A percentile compares a stretch with the other conserved stretches of the same genome.
phyloP scores from a whole-genome alignment of 1,140 invertebrate species.

The Heliconius congener region DNA sequence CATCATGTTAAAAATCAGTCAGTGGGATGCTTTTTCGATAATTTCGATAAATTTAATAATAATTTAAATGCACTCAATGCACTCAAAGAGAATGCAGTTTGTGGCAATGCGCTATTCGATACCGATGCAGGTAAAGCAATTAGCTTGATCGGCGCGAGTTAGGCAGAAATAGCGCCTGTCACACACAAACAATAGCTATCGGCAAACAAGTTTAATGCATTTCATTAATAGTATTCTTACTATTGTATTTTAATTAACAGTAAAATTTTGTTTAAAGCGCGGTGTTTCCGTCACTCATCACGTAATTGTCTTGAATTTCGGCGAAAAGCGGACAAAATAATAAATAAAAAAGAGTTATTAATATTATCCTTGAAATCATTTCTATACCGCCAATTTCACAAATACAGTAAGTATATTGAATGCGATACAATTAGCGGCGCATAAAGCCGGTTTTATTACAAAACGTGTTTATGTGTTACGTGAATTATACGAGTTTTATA shows the following conservation, averaged over 20 bases:
- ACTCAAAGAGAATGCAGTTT: background rate
- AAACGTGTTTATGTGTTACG: background rate
- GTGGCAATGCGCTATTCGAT: background rate
- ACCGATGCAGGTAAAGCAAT: slow-evolving; percentile 7
- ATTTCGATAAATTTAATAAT: too few relatives aligned
- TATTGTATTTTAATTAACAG: too few relatives aligned
- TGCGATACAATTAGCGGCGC: background rate
- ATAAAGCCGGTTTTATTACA: background rate
- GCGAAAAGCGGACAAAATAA: too few relatives aligned
- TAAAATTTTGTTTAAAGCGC: too few relatives aligned
- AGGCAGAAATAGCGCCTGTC: background rate
- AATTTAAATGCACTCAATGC: too few relatives aligned
- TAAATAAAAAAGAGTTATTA: too few relatives aligned
- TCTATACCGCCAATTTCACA: too few relatives aligned
- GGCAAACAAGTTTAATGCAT: background rate
- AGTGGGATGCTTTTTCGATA: too few relatives aligned
- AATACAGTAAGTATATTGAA: background rate
- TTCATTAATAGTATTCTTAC: background rate
- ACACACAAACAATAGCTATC: background rate
- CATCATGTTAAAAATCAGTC: too few relatives aligned
- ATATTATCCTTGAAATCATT: too few relatives aligned
- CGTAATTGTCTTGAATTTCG: too few relatives aligned
- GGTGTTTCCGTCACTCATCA: too few relatives aligned
- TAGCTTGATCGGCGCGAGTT: background rate
- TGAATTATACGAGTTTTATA: slow-evolving; percentile 7